phyloP scores from a whole-genome alignment of 1,140 invertebrate genomes.

The Pseudoatta argentina region DNA sequence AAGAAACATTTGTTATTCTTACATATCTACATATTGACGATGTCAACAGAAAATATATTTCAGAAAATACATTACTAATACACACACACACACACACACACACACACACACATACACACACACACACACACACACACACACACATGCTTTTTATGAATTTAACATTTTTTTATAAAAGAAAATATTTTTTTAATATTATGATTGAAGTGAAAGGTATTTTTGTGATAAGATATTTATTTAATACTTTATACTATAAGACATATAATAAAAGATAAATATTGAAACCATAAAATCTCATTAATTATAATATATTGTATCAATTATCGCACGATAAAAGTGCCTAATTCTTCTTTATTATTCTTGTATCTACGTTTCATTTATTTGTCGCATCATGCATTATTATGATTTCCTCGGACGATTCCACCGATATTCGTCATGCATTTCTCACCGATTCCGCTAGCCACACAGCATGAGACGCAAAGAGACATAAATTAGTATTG shows the following conservation, averaged over 20 bases:
- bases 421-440: not conserved
- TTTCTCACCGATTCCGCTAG: constrained; percentile 40
- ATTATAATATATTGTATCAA: not conserved
- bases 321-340: not conserved
- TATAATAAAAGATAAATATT: not conserved
- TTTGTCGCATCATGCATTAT: not conserved
- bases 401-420: constrained; percentile 7
- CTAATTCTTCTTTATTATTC: not conserved
- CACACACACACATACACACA: no score
- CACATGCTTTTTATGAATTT: not conserved
- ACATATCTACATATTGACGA: not conserved
- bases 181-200: not conserved
- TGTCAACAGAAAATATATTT: not conserved
- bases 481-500: constrained; percentile 70
- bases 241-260: not conserved
- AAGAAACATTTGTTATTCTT: not conserved
- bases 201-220: not conserved
- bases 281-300: not conserved
- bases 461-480: constrained; percentile 54
- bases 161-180: not conserved
- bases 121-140: no score
- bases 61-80: not conserved
- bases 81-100: no score
- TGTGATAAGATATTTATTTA: not conserved
- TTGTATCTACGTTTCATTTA: not conserved